Conservation (phyloP, 1,140 invertebrate genomes). For the Drosophila obscura region DNA sequence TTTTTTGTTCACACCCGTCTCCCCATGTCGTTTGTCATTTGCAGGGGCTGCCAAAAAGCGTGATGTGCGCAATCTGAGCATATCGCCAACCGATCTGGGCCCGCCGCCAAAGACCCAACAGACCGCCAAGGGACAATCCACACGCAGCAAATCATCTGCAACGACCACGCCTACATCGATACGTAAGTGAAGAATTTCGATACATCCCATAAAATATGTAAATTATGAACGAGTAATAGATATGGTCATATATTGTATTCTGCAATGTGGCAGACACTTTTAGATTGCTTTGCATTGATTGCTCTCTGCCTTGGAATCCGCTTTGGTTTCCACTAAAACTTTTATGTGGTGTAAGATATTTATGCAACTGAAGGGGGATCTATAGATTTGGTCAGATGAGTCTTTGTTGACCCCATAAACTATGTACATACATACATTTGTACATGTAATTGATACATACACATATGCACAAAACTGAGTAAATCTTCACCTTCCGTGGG, state of each 20-base stretch:
- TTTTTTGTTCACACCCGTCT: slow-evolving; percentile 23
- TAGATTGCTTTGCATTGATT: neutral
- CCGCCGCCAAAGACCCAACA: slow-evolving; percentile 83
- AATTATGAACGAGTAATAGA: slow-evolving; percentile 72
- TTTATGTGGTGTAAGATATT: too few relatives aligned
- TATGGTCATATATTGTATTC: neutral
- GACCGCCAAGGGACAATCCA: slow-evolving; percentile 77
- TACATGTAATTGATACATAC: too few relatives aligned
- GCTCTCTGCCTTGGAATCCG: too few relatives aligned
- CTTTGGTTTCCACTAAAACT: too few relatives aligned
- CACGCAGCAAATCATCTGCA: slow-evolving; percentile 62
- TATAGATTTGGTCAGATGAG: neutral
- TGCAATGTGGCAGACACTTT: neutral
- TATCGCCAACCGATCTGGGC: slow-evolving; percentile 83
- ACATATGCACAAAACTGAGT: too few relatives aligned
- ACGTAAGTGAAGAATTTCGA: slow-evolving; percentile 68
- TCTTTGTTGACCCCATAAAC: too few relatives aligned
- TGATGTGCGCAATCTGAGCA: slow-evolving; percentile 83
- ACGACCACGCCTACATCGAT: slow-evolving; percentile 60
- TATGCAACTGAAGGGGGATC: too few relatives aligned
- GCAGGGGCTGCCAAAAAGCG: slow-evolving; percentile 84
- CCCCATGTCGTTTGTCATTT: slow-evolving; percentile 34
- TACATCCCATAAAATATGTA: slow-evolving; percentile 78
- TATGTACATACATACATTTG: too few relatives aligned
- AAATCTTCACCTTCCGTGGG: too few relatives aligned